Evolutionary conservation across 2,113 vertebrate genomes (phyloP), one percentile per base, ranked within the genome.

Genomic region (Crotalus tigris): DNA sequence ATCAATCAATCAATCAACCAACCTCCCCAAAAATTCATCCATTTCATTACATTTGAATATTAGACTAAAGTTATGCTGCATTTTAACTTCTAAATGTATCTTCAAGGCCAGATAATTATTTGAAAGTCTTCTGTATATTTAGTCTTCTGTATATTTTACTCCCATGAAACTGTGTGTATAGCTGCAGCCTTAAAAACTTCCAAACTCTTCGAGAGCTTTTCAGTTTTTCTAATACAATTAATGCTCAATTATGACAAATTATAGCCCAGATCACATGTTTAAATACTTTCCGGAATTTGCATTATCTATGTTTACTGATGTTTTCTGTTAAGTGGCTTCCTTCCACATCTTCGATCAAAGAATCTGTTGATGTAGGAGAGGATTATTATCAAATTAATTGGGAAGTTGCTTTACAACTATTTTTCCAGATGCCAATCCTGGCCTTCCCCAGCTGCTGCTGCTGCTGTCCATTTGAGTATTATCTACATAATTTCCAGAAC

Each of bases 321-420:
- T 96, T 85, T 91, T 87, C 87, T 0, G 6, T 88, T 97, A 96
- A 96, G 92, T 95, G 94, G 94, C 94, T 92, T 91, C 94, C 94
- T 96, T 95, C 95, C 55, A 92, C 88, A 4, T 94, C 94, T 96
- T 95, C 94, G 87, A 94, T 92, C 92, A 95, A 94, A 94, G 93
- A 94, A 95, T 64, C 94, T 90, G 92, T 96, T 96, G 95, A 58
- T 86, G 57, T 57, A 94, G 95, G 95, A 92, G 94, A 93, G 93
- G 93, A 85, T 93, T 96, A 95, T 97, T 96, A 96, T 96, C 94
- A 96, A 96, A 97, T 96, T 96, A 96, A 96, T 96, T 95, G 96
- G 96, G 96, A 96, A 94, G 95, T 94, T 96, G 94, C 94, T 95
- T 96, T 75, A 24, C 23, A 39, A 33, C 95, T 95, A 95, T 97